phyloP scores from a whole-genome alignment of 2,888 invertebrate genomes.

The Achlya flavicornis region DNA sequence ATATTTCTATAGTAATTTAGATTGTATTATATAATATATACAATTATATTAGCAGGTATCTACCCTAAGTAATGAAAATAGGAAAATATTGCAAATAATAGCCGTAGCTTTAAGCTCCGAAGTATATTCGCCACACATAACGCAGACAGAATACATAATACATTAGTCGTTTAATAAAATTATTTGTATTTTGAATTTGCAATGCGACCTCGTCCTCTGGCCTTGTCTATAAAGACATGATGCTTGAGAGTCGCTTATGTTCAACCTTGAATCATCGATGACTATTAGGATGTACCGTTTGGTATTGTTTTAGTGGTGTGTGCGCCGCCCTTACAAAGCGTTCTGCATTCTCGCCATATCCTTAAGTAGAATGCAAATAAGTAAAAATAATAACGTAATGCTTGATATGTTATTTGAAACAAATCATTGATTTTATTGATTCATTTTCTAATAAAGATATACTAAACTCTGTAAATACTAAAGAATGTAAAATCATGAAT shows the following conservation, averaged over 20 bases:
- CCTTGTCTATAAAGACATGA: conserved; percentile 69
- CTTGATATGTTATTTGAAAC: too few species aligned
- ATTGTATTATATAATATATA: too few species aligned
- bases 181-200: conserved; percentile 26
- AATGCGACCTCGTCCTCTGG: conserved; percentile 48
- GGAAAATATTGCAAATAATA: too few species aligned
- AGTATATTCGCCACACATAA: neutral
- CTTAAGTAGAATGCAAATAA: too few species aligned
- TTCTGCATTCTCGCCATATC: too few species aligned
- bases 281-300: conserved; percentile 70
- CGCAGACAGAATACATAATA: neutral
- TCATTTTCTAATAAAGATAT: neutral
- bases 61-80: too few species aligned
- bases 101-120: too few species aligned
- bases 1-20: neutral
- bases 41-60: too few species aligned
- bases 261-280: conserved; percentile 71
- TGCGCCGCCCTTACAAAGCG: neutral
- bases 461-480: neutral
- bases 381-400: too few species aligned
- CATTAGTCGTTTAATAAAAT: neutral
- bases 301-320: conserved; percentile 49
- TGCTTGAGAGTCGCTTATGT: conserved; percentile 50
- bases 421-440: too few species aligned
- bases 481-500: neutral